Evolutionary conservation across 2,797 vertebrate genomes (phyloP).

Genomic region (Coracias cyanogaster): DNA sequence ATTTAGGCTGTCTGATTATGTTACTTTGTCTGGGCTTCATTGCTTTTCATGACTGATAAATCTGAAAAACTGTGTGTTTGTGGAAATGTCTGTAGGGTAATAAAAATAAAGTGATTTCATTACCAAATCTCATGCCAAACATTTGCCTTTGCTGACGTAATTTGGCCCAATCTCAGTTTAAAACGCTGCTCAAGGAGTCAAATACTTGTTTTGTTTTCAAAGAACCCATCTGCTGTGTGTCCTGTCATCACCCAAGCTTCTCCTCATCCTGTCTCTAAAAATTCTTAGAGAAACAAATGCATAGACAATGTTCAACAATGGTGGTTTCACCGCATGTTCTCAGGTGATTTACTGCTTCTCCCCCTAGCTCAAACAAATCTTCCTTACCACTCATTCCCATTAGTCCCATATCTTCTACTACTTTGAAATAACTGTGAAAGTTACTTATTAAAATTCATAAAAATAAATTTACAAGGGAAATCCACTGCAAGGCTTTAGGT

Average conservation of each 20-base stretch:
- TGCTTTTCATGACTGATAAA: slow-evolving; percentile 39
- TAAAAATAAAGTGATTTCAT: slow-evolving; percentile 62
- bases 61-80: neutral
- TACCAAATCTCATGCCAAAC: slow-evolving; percentile 44
- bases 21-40: neutral
- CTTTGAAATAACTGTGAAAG: neutral
- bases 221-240: slow-evolving; percentile 16
- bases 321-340: neutral
- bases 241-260: neutral
- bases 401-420: neutral
- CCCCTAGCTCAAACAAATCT: neutral
- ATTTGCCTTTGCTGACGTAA: slow-evolving; percentile 44
- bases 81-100: slow-evolving; percentile 36
- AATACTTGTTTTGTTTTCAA: slow-evolving; percentile 13
- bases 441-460: neutral
- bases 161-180: slow-evolving; percentile 33
- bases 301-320: neutral
- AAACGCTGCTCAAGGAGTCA: slow-evolving; percentile 10
- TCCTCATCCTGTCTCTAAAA: neutral
- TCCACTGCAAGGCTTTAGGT: neutral
- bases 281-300: neutral
- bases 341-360: neutral
- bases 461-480: neutral
- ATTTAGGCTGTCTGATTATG: slow-evolving; percentile 19
- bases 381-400: neutral